These are phyloP conservation scores for Ptilonorhynchus violaceus DNA, from an alignment of 2,113 vertebrate species.

Conservation along the genomic window DNA sequence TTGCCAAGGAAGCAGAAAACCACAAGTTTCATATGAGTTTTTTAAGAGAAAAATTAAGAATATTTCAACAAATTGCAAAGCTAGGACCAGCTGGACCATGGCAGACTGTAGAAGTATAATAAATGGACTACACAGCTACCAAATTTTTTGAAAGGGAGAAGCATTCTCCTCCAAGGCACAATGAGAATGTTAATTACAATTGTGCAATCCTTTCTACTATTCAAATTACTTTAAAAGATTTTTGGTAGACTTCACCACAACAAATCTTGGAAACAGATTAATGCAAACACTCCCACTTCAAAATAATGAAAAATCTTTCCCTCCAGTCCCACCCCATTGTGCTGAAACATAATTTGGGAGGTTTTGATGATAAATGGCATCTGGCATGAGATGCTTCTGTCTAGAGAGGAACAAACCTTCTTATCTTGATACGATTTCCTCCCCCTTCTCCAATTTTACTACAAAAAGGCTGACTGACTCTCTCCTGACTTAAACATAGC, in stretches of 20 bases:
- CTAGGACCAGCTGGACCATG: rapidly evolving
- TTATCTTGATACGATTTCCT: not conserved
- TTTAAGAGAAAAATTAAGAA: not conserved
- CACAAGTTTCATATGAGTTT: not conserved
- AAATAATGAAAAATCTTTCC: not conserved
- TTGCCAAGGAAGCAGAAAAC: not conserved
- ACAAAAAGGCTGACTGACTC: not conserved
- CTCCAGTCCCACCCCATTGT: not conserved
- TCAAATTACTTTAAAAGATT: not conserved
- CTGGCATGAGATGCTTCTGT: not conserved
- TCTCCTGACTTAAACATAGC: rapidly evolving
- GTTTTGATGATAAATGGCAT: not conserved
- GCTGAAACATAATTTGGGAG: not conserved
- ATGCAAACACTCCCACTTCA: not conserved
- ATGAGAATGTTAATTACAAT: not conserved
- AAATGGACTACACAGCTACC: not conserved
- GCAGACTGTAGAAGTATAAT: not conserved
- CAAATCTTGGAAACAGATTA: not conserved
- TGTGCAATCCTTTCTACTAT: not conserved
- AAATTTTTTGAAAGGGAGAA: not conserved
- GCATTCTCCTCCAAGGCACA: not conserved
- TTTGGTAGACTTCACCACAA: not conserved
- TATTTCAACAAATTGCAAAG: not conserved
- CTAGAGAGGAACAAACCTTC: not conserved
- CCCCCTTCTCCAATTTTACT: not conserved